These are phyloP conservation scores for Vireo altiloquus DNA, from an alignment of 2,113 vertebrate species.

Conservation along the genomic window DNA sequence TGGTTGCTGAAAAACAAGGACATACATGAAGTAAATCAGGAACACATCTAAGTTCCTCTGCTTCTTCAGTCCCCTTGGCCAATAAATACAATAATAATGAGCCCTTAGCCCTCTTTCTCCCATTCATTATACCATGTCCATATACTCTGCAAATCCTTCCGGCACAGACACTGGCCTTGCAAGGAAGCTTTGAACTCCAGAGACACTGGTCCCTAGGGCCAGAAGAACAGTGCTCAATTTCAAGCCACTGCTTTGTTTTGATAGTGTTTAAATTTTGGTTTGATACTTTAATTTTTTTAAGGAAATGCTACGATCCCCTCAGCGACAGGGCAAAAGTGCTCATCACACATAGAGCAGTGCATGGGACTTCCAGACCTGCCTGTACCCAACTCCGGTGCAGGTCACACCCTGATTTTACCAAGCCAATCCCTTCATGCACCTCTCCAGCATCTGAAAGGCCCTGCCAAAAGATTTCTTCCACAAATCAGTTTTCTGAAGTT, in stretches of 20 bases:
- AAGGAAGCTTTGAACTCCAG: background rate
- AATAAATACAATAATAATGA: background rate
- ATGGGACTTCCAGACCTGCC: background rate
- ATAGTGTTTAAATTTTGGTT: background rate
- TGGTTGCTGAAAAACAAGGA: background rate
- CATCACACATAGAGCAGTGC: background rate
- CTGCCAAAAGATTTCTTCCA: background rate
- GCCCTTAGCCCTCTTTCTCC: background rate
- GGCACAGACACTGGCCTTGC: background rate
- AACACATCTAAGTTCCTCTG: background rate
- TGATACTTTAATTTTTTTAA: background rate
- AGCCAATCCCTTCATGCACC: background rate
- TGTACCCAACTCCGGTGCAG: rapidly evolving
- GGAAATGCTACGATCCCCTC: background rate
- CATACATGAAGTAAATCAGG: background rate
- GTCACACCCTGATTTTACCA: background rate
- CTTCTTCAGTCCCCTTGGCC: background rate
- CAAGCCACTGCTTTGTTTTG: background rate
- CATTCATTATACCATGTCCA: background rate
- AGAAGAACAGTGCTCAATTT: background rate
- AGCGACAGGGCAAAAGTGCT: background rate
- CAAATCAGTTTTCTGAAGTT: background rate
- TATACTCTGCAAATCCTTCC: background rate
- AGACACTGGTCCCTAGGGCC: background rate
- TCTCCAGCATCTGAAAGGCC: background rate